Evolutionary conservation across 2,888 invertebrate species (phyloP).

Genomic region (Aplocera efformata): DNA sequence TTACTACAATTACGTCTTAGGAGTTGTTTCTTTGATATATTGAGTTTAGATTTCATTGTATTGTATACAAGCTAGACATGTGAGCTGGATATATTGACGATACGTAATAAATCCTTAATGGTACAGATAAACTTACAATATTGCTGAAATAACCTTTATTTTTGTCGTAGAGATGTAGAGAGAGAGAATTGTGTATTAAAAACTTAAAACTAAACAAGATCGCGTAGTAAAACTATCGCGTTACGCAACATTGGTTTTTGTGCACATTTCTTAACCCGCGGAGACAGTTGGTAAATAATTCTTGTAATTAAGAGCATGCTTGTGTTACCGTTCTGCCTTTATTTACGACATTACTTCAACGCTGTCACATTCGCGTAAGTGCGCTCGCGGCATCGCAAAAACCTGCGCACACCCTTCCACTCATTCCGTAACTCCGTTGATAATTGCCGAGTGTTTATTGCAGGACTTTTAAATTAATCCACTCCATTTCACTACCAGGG

Average conservation of each 20-base stretch:
- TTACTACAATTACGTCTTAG: no score
- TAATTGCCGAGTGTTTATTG: slow-evolving; percentile 42
- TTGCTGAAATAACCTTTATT: no score
- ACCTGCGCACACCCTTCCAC: slow-evolving; percentile 50
- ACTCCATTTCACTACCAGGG: slow-evolving; percentile 10
- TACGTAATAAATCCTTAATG: no score
- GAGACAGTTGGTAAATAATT: slow-evolving; percentile 62
- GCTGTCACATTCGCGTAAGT: slow-evolving; percentile 30
- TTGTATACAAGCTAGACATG: no score
- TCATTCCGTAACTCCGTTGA: slow-evolving; percentile 53
- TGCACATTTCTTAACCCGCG: slow-evolving; percentile 60
- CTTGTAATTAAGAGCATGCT: slow-evolving; percentile 61
- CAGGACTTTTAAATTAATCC: slow-evolving; percentile 10
- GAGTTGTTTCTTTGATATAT: no score
- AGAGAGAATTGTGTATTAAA: neutral
- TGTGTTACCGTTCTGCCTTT: slow-evolving; percentile 43
- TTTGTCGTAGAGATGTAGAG: no score
- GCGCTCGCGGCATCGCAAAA: slow-evolving; percentile 48
- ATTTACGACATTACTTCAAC: slow-evolving; percentile 16
- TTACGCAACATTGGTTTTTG: slow-evolving; percentile 62
- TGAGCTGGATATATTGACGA: no score
- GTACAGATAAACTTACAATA: no score
- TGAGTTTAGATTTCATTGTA: no score
- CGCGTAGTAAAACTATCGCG: no score
- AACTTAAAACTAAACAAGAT: slow-evolving; percentile 17